Conservation (phyloP, 2,888 invertebrate species). For the Apomyelois bistriatella region DNA sequence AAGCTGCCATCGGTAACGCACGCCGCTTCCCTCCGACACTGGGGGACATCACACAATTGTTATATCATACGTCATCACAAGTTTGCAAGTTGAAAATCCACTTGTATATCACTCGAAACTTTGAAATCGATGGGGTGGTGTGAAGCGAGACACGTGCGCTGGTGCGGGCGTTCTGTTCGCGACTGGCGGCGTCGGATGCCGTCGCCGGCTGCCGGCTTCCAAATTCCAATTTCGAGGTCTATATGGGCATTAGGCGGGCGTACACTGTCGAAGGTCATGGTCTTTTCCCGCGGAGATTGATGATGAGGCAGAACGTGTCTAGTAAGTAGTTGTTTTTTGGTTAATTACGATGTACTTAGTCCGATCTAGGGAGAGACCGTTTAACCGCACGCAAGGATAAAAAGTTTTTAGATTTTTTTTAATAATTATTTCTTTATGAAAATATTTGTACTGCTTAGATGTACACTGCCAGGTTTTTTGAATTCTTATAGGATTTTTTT, state of each 20-base stretch:
- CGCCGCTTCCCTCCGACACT: constrained; percentile 44
- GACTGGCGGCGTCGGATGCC: constrained; percentile 52
- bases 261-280: constrained; percentile 63
- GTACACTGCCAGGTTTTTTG: no score
- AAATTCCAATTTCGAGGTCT: constrained; percentile 63
- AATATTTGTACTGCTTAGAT: no score
- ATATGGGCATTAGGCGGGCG: constrained; percentile 52
- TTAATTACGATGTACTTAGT: not conserved
- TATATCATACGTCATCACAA: constrained; percentile 43
- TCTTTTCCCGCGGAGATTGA: constrained; percentile 34
- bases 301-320: not conserved
- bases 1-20: constrained; percentile 41
- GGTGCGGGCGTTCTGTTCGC: constrained; percentile 54
- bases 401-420: no score
- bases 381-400: not conserved
- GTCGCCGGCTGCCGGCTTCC: constrained; percentile 43
- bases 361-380: not conserved
- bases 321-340: not conserved
- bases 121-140: constrained; percentile 28
- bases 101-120: constrained; percentile 34
- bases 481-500: no score
- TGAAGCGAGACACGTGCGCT: constrained; percentile 40
- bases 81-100: constrained; percentile 20
- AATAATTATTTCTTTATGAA: no score
- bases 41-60: constrained; percentile 39